Percentiles rank a stretch among this genome's conserved stretches.
phyloP scores from a whole-genome alignment of 2,888 invertebrate genomes.

The Mythimna impura region DNA sequence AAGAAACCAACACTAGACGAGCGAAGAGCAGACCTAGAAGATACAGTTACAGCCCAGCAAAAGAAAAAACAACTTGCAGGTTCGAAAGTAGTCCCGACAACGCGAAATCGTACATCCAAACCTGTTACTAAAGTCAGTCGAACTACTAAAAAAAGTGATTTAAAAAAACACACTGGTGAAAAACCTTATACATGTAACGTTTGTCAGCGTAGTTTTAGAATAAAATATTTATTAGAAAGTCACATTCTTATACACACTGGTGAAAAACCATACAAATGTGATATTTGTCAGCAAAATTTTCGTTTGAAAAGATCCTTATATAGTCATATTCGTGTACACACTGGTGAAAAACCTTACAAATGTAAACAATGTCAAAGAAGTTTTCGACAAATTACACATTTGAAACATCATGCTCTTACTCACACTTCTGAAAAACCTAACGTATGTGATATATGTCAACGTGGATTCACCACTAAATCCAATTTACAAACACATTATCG shows the following conservation, averaged over 20 bases:
- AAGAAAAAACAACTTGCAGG: not conserved
- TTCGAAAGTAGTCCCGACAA: not conserved
- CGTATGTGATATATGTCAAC: constrained; percentile 16
- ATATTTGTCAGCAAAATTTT: constrained; percentile 23
- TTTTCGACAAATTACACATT: constrained; percentile 9
- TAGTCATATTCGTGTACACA: constrained; percentile 23
- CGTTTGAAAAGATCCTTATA: constrained; percentile 20
- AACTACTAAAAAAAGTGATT: not conserved
- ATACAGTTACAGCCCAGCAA: not conserved
- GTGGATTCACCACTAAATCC: not conserved
- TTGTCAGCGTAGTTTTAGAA: constrained; percentile 16
- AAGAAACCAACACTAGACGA: not conserved
- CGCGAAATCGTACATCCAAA: not conserved
- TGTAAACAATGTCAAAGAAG: constrained; percentile 11
- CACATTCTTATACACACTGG: constrained; percentile 19
- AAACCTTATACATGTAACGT: constrained; percentile 9
- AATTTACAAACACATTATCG: constrained; percentile 8
- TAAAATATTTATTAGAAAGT: constrained; percentile 9
- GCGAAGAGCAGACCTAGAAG: not conserved
- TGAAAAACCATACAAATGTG: constrained; percentile 32
- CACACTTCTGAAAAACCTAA: constrained; percentile 35
- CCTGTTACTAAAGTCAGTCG: not conserved
- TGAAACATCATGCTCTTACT: constrained; percentile 19
- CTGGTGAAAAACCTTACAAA: constrained; percentile 33
- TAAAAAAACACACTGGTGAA: constrained; percentile 1